Conservation (phyloP, 2,113 vertebrate genomes). For the Raja brachyura region DNA sequence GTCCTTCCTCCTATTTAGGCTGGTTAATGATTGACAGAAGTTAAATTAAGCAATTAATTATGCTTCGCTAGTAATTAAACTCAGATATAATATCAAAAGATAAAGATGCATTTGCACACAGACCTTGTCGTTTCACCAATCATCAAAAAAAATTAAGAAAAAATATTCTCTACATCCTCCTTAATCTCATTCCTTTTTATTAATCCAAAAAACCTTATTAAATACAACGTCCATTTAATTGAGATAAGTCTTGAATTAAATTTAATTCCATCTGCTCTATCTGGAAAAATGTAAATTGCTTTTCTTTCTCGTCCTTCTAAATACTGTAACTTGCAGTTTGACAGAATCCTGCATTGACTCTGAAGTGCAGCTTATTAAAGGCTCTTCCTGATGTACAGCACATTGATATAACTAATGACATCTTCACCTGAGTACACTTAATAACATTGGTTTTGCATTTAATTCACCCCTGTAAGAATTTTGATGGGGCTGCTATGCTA, state of each 20-base stretch:
- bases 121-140: not conserved
- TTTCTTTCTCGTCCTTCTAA: not conserved
- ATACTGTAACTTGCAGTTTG: not conserved
- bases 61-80: not conserved
- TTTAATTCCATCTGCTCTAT: not conserved
- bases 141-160: not conserved
- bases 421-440: slow-evolving; percentile 14
- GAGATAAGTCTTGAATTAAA: not conserved
- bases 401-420: not conserved
- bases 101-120: not conserved
- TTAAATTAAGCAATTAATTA: not conserved
- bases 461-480: slow-evolving; percentile 11
- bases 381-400: not conserved
- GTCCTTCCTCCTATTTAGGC: not conserved
- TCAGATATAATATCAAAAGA: not conserved
- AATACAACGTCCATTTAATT: slow-evolving; percentile 8
- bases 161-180: not conserved
- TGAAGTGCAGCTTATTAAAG: not conserved
- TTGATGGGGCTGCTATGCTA: not conserved
- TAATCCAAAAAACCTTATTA: not conserved
- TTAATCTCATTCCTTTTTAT: slow-evolving; percentile 16
- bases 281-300: not conserved
- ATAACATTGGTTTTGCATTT: slow-evolving; percentile 23
- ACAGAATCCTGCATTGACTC: not conserved
- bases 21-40: not conserved